Conservation (phyloP, 2,797 vertebrate genomes). For the Luscinia megarhynchos region DNA sequence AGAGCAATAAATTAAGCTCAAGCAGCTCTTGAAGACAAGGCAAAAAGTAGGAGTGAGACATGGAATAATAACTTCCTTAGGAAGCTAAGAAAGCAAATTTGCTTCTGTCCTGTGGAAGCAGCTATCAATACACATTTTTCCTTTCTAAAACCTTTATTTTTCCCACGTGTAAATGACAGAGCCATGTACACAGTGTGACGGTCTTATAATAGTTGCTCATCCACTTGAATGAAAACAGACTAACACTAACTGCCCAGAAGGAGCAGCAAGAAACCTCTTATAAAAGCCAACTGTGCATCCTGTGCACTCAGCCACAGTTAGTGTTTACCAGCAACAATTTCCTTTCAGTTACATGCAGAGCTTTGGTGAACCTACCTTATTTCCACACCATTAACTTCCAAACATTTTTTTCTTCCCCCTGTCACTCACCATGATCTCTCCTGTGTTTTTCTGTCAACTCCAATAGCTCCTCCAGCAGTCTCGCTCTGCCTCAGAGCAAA, state of each 20-base stretch:
- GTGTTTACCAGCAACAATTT: constrained; percentile 35
- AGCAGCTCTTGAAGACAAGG: not conserved
- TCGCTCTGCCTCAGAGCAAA: not conserved
- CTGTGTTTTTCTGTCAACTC: constrained; percentile 47
- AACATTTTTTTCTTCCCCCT: constrained; percentile 24
- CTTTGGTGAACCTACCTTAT: constrained; percentile 37
- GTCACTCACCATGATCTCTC: constrained; percentile 40
- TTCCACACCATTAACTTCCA: constrained; percentile 56
- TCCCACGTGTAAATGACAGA: not conserved
- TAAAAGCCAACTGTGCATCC: not conserved
- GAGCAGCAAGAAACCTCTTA: not conserved
- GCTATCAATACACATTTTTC: not conserved
- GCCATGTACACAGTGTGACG: not conserved
- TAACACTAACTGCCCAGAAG: not conserved
- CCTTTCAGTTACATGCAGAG: constrained; percentile 1
- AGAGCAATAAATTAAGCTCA: not conserved
- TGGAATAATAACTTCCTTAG: not conserved
- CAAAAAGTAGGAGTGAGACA: not conserved
- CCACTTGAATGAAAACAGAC: not conserved
- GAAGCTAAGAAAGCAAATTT: not conserved
- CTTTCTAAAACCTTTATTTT: not conserved
- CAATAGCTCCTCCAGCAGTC: constrained; percentile 1
- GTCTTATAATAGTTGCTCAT: not conserved
- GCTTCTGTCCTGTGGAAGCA: not conserved
- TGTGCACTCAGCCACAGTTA: not conserved